Evolutionary conservation across 2,888 invertebrate genomes (phyloP).

Genomic region (Cantharis rufa): DNA sequence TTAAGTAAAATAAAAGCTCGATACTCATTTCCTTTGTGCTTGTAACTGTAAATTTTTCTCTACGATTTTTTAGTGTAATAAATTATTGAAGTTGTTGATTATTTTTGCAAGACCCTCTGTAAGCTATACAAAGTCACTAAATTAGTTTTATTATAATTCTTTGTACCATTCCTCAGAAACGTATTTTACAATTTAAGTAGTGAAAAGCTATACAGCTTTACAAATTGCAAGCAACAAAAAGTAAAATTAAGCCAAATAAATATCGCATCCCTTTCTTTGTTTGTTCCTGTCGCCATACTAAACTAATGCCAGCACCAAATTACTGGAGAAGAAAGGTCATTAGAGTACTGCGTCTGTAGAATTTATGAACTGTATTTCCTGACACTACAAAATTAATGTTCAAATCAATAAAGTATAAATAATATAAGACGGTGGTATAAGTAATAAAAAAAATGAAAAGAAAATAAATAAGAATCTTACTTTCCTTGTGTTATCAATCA

Average conservation of each 20-base stretch:
- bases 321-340: slow-evolving; percentile 30
- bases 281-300: slow-evolving; percentile 16
- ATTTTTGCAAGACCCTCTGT: background rate
- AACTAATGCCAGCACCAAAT: slow-evolving; percentile 28
- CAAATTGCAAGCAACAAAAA: slow-evolving; percentile 20
- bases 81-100: background rate
- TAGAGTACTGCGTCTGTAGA: slow-evolving; percentile 20
- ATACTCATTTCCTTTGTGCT: background rate
- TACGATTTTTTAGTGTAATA: background rate
- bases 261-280: slow-evolving; percentile 24
- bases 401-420: slow-evolving; percentile 16
- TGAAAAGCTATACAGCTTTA: slow-evolving; percentile 1
- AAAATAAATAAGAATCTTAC: background rate
- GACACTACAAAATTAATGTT: slow-evolving; percentile 25
- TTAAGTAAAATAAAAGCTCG: background rate
- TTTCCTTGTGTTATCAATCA: background rate
- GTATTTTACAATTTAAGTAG: background rate
- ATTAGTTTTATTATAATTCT: background rate
- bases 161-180: background rate
- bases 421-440: background rate
- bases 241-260: slow-evolving; percentile 24
- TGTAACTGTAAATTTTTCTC: background rate
- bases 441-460: background rate
- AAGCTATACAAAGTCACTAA: background rate
- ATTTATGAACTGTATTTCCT: slow-evolving; percentile 28